Evolutionary conservation across 2,113 vertebrate genomes (phyloP), one percentile per base, ranked within the genome.

Genomic region (Grallaria varia): DNA sequence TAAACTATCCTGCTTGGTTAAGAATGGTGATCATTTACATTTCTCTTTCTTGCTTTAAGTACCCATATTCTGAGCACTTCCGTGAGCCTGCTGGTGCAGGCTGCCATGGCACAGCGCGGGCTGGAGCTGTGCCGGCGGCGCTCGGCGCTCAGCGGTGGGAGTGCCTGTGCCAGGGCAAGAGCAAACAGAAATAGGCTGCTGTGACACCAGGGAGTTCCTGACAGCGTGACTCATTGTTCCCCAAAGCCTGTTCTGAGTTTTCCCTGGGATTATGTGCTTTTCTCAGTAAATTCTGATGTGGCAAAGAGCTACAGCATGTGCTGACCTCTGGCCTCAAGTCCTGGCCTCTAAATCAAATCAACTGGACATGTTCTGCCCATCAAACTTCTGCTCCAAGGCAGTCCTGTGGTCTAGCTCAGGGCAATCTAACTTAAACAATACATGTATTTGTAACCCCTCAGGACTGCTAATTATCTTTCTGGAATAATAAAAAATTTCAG

Each of bases 81-180:
- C 20, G 49, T 86, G 79, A 64, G 14, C 44, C 64, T 60, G 21
- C 40, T 89, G 71, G 56, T 44, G 53, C 72, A 63, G 59, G 8
- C 60, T 68, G 58, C 42, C 47, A 20, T 0, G 0, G 37, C 59
- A 28, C 35, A 60, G 33, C 0, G 0, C 2, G 0, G 47, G 52
- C 28, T 39, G 20, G 60, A 52, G 35, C 62, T 33, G 27, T 1
- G 1, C 60, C 0, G 8, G 63, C 71, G 42, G 35, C 3, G 0
- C 8, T 53, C 24, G 18, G 33, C 1, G 0, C 19, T 31, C 75
- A 50, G 52, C 2, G 1, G 2, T 23, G 7, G 8, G 15, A 15
- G 9, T 81, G 64, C 8, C 71, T 0, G 0, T 27, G 45, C 78
- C 4, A 11, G 63, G 71, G 44, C 75, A 79, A 12, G 1, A 55